Base-by-base conservation (phyloP, 2,888 invertebrate genomes). In the Coleophora deauratella region DNA sequence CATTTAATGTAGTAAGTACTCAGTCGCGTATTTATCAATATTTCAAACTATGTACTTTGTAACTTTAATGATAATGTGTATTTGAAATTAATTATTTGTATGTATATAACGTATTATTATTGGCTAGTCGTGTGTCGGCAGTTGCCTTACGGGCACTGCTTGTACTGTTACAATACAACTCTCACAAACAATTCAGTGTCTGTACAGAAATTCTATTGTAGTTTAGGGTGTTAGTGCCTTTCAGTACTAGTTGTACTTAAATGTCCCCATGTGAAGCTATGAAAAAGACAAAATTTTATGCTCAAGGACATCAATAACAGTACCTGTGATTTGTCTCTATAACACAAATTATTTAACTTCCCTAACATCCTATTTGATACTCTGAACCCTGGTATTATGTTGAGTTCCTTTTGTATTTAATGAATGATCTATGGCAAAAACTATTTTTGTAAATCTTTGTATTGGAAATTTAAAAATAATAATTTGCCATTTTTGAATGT, bases 211-310 rank as follows among this genome's bases (percentile, higher is more conserved):
- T 67, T 72, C 54, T 76, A 78, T 74, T 44, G 74, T 82, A 81
- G 78, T 64, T 66, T 81, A 80, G 76, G 74, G 76, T 77, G 69
- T 68, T 81, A 82, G 82, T 82, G 82, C 82, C 82, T 84, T 84
- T 68, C 66, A 66, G 62, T 62, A 63, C 61, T 74, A 78, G 72
- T 60, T 63, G 72, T 80, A 73, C 72, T 72, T 74, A 70, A 21
- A 66, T 59, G 58, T 50, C 49, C 50, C 51, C 54, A 49, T 46
- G 46, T 44, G 44, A 43, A 39, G 44, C 46, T 40, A 38, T 27
- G 30, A 41, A 12, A 38, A 32, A 41, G 35, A 46, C 47, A 34
- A 34, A 40, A 28, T 31, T 42, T 38, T 30, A 21, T 37, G 44
- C 46, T 43, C 41, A 47, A 42, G 40, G 46, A 59, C 52, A 53